Percentiles rank a stretch among this genome's conserved stretches.
These are phyloP conservation scores for Venusia cambrica DNA, from an alignment of 2,888 invertebrate genomes.

Conservation along the genomic window DNA sequence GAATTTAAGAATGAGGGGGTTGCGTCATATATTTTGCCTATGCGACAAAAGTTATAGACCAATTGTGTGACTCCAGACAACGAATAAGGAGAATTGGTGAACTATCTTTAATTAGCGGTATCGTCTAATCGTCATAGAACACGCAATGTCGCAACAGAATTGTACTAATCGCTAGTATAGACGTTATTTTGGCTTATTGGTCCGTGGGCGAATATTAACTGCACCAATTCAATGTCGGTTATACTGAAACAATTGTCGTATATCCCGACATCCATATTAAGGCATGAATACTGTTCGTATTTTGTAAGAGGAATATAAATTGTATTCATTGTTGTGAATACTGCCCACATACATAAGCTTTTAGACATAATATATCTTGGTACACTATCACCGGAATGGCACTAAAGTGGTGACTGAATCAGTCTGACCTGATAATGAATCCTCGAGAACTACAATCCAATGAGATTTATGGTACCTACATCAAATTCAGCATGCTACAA, in stretches of 20 bases:
- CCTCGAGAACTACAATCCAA: too few species aligned
- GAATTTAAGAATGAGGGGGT: too few species aligned
- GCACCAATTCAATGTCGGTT: slow-evolving; percentile 58
- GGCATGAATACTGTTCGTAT: slow-evolving; percentile 14
- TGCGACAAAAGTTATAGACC: slow-evolving; percentile 20
- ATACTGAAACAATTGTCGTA: slow-evolving; percentile 39
- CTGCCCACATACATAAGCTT: too few species aligned
- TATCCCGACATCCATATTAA: slow-evolving; percentile 23
- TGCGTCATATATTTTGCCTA: slow-evolving; percentile 5
- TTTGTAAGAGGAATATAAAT: too few species aligned
- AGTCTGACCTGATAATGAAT: too few species aligned
- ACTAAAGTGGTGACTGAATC: too few species aligned
- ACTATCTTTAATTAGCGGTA: slow-evolving; percentile 52
- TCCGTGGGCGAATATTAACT: slow-evolving; percentile 61
- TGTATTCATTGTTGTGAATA: too few species aligned
- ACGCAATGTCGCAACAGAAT: slow-evolving; percentile 65
- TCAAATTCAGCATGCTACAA: too few species aligned
- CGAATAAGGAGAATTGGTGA: too few species aligned
- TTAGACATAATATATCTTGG: too few species aligned
- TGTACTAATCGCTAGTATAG: slow-evolving; percentile 59
- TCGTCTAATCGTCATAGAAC: slow-evolving; percentile 51
- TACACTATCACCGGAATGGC: too few species aligned
- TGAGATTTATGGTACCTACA: too few species aligned
- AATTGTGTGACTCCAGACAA: slow-evolving; percentile 31
- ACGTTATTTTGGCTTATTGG: slow-evolving; percentile 42